Base-by-base conservation (phyloP, 2,888 invertebrate species). In the Eretmocerus hayati region DNA sequence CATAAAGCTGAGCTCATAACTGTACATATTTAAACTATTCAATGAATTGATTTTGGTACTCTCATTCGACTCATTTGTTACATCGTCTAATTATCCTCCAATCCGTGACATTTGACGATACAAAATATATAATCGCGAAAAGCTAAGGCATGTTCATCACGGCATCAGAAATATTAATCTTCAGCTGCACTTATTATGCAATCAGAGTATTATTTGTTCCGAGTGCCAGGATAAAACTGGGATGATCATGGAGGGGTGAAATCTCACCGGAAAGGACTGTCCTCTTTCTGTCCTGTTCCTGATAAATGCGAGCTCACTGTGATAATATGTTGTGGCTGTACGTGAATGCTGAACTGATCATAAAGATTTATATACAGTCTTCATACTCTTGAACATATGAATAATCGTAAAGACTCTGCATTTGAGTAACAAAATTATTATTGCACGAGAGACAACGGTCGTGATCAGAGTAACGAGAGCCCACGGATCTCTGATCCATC, bases 101-200 rank as follows among this genome's bases (percentile, higher is more conserved):
- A n/a, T 38, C 48, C 42, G 45, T 52, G 41, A 48, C 53, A 56
- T 46, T 50, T 54, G 51, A 50, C 40, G 46, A 58, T 58, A 58
- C 56, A 58, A 58, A 58, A 58, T 56, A 58, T 58, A 57, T 43
- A 58, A 57, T 53, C 56, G 56, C 55, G n/a, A n/a, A 58, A 59
- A 58, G 57, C 59, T 58, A 58, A 59, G 58, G 59, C 59, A 56
- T 58, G 56, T 48, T 47, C 40, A 22, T 42, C 21, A 45, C 26
- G 46, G 49, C 43, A 52, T 51, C 54, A 54, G 53, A 50, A 54
- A 52, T 54, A 46, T 45, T 48, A 42, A 52, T 5, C 11, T n/a
- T 13, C 20, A 20, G 9, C 13, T 37, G 21, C 15, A 37, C 37
- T 21, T 20, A n/a, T 26, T 22, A 18, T 21, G 13, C 15, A 55